These are phyloP conservation scores for Eospalax fontanierii DNA, from an alignment of 2,797 vertebrate species.

Conservation along the genomic window DNA sequence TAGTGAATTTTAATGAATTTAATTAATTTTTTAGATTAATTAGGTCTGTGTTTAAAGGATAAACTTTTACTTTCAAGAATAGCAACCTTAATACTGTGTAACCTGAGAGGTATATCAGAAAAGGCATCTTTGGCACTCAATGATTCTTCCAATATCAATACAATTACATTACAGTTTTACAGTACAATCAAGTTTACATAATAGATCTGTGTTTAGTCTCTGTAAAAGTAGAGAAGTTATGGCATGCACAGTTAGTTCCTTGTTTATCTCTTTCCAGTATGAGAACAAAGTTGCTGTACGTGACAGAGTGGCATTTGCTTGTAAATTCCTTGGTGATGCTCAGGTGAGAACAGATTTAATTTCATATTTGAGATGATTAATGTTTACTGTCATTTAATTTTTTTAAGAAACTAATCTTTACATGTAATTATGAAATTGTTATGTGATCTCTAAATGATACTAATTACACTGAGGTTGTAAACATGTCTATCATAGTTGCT, in stretches of 20 bases:
- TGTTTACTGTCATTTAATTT: slow-evolving; percentile 40
- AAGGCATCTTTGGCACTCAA: background rate
- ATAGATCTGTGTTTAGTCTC: slow-evolving; percentile 21
- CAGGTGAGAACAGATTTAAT: slow-evolving; percentile 92
- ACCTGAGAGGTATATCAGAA: slow-evolving; percentile 1
- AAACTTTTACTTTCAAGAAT: slow-evolving; percentile 30
- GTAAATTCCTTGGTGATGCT: slow-evolving; percentile 96
- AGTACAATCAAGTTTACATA: background rate
- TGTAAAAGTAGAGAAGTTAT: slow-evolving; percentile 30
- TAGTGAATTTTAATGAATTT: too few relatives aligned
- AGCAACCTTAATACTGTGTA: background rate
- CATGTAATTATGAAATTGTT: slow-evolving; percentile 30
- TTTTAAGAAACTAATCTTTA: slow-evolving; percentile 48
- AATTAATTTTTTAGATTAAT: slow-evolving; percentile 29
- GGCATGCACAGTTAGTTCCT: background rate
- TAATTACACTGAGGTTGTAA: background rate
- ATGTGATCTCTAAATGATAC: slow-evolving; percentile 17
- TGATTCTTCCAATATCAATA: slow-evolving; percentile 23
- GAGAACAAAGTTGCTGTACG: slow-evolving; percentile 97
- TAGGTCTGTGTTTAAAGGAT: slow-evolving; percentile 8
- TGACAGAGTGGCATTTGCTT: slow-evolving; percentile 98
- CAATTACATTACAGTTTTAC: too few relatives aligned
- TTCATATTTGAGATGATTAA: slow-evolving; percentile 47
- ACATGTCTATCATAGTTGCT: slow-evolving; percentile 50
- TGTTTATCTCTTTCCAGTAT: slow-evolving; percentile 91